Evolutionary conservation across 2,113 vertebrate genomes (phyloP).

Genomic region (Leucopsar rothschildi): DNA sequence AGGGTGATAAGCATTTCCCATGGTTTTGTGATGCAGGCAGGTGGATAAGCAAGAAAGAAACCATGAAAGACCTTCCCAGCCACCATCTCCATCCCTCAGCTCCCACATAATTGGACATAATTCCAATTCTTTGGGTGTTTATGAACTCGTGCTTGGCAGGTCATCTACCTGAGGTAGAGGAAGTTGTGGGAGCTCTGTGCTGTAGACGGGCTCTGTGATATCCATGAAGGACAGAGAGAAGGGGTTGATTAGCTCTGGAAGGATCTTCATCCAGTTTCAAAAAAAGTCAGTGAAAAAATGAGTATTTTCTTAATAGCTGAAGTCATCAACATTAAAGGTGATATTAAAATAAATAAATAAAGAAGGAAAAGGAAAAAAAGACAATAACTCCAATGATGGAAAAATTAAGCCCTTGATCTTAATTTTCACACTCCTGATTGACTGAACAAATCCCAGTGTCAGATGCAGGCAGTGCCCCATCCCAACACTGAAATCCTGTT

Average conservation of each 20-base stretch:
- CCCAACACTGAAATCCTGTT: background rate
- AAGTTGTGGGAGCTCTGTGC: background rate
- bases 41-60: background rate
- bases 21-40: background rate
- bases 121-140: background rate
- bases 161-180: background rate
- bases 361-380: accelerated
- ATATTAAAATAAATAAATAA: background rate
- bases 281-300: background rate
- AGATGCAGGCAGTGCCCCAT: background rate
- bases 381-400: accelerated
- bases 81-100: background rate
- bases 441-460: background rate
- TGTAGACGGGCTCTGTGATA: background rate
- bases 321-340: background rate
- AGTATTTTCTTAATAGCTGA: background rate
- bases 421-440: background rate
- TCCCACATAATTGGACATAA: background rate
- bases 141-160: background rate
- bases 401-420: background rate
- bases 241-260: background rate
- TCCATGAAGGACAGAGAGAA: background rate
- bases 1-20: background rate
- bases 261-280: background rate
- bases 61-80: background rate